These are phyloP conservation scores for Cryptocheilus praepositus DNA, from an alignment of 2,888 invertebrate species.

Conservation along the genomic window DNA sequence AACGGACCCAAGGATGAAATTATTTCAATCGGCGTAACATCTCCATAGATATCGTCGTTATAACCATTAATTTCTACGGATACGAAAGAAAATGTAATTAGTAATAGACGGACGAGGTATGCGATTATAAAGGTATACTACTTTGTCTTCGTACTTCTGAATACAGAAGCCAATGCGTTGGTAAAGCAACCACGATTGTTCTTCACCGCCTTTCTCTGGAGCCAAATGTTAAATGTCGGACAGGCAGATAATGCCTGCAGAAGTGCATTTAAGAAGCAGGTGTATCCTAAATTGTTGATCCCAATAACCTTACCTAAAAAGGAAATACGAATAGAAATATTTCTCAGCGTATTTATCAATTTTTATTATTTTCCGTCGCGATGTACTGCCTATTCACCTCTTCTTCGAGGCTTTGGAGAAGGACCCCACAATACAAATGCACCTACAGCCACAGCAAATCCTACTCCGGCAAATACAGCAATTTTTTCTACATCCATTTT, in stretches of 20 bases:
- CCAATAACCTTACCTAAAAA: conserved; percentile 87
- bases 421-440: conserved; percentile 91
- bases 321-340: too few relatives aligned
- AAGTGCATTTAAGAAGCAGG: conserved; percentile 94
- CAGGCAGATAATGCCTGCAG: conserved; percentile 93
- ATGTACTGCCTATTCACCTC: conserved; percentile 60
- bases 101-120: conserved; percentile 4
- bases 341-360: not conserved
- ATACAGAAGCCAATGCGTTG: conserved; percentile 83
- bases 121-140: conserved; percentile 9
- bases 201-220: conserved; percentile 80
- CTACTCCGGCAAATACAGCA: conserved; percentile 86
- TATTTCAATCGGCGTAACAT: conserved; percentile 67
- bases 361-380: not conserved
- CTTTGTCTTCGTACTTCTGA: conserved; percentile 79
- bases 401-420: conserved; percentile 78
- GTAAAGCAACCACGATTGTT: conserved; percentile 84
- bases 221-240: conserved; percentile 89
- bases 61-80: conserved; percentile 67
- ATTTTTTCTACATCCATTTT: conserved; percentile 85
- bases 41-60: conserved; percentile 66
- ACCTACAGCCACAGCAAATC: conserved; percentile 88
- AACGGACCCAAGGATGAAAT: conserved; percentile 82
- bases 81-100: not conserved
- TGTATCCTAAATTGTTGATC: conserved; percentile 92